A percentile compares a stretch with the other conserved stretches of the same genome.
Evolutionary conservation across 2,113 vertebrate species (phyloP).

Genomic region (Clupea harengus): DNA sequence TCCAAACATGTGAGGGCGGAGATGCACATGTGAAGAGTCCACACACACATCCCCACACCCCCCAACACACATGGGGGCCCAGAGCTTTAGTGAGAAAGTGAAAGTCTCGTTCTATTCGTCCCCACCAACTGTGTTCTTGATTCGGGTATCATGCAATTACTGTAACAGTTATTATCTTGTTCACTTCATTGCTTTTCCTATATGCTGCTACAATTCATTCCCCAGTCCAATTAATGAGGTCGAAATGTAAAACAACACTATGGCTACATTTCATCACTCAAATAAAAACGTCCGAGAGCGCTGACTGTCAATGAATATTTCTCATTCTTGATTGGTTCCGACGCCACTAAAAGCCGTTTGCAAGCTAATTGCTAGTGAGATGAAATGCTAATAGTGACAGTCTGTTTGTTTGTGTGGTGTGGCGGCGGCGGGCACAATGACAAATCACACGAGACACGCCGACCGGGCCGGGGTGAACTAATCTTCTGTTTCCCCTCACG

Average conservation of each 20-base stretch:
- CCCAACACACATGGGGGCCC: background rate
- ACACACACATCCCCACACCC: background rate
- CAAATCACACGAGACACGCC: background rate
- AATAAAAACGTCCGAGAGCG: background rate
- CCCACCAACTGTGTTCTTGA: background rate
- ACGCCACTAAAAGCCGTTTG: background rate
- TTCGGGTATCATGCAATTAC: background rate
- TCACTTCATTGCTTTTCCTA: background rate
- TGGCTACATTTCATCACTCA: background rate
- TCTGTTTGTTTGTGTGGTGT: background rate
- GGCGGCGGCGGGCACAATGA: background rate
- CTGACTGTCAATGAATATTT: background rate
- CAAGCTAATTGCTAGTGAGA: background rate
- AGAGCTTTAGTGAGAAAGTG: too few species aligned
- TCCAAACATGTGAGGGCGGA: background rate
- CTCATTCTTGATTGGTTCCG: background rate
- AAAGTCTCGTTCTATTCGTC: background rate
- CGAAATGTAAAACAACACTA: background rate
- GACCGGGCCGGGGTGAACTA: background rate
- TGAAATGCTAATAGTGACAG: constrained; percentile 1
- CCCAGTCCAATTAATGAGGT: background rate
- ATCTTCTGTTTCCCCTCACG: background rate
- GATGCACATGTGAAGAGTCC: too few species aligned
- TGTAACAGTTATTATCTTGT: background rate
- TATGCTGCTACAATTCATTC: background rate